Conservation (phyloP, 2,888 invertebrate genomes). For the Nymphalis urticae region DNA sequence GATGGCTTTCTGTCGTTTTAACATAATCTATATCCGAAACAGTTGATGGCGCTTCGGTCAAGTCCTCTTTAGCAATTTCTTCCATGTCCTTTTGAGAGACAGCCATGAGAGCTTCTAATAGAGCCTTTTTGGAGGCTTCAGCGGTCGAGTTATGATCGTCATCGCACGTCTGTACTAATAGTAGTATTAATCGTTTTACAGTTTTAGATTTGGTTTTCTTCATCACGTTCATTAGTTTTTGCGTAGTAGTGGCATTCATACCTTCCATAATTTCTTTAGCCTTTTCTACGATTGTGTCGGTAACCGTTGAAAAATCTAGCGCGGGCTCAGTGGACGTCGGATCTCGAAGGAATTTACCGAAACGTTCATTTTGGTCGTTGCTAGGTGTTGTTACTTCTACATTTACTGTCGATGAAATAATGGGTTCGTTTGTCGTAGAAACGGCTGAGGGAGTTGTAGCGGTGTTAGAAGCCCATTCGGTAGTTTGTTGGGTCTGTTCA, state of each 20-base stretch:
- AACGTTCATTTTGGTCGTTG: constrained; percentile 56
- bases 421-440: constrained; percentile 59
- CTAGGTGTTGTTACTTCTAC: constrained; percentile 56
- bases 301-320: constrained; percentile 84
- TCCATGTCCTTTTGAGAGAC: constrained; percentile 82
- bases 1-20: constrained; percentile 51
- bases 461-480: constrained; percentile 55
- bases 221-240: constrained; percentile 90
- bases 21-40: constrained; percentile 50
- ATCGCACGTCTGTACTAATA: constrained; percentile 90
- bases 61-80: constrained; percentile 67
- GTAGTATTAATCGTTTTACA: constrained; percentile 86
- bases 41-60: constrained; percentile 51
- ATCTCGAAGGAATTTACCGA: constrained; percentile 63
- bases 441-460: constrained; percentile 56
- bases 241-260: constrained; percentile 87
- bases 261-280: constrained; percentile 89
- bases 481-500: constrained; percentile 55
- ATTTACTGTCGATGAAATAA: constrained; percentile 57
- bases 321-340: constrained; percentile 72
- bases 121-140: constrained; percentile 85
- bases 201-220: constrained; percentile 89
- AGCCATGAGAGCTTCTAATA: constrained; percentile 86
- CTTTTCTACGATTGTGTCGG: constrained; percentile 84
- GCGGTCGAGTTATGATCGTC: constrained; percentile 86